Evolutionary conservation across 1,140 invertebrate genomes (phyloP), one percentile per base, ranked within the genome.

Genomic region (Geopemphigus sp.): DNA sequence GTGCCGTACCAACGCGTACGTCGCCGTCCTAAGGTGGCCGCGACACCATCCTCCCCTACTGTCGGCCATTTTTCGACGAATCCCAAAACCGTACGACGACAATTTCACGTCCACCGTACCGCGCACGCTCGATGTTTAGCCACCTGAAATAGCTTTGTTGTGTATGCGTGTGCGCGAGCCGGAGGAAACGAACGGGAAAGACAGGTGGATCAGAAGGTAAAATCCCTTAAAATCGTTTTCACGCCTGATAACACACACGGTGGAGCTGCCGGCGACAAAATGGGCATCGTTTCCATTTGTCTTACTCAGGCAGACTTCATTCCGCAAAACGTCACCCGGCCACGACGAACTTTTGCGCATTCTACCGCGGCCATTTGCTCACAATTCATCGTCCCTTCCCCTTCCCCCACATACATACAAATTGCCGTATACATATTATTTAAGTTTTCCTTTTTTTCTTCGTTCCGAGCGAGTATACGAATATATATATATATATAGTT

Each of bases 171-270:
- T 53, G 68, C 26, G 53, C 12, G 5, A 50, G 11, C 10, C 4
- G 53, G 2, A 3, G 26, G 5, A n/a, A 57, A 57, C 29, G 12
- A 8, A 74, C 5, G 29, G 5, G 53, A 1, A 39, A 39, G 8
- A 22, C 6, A n/a, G 26, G 66, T 4, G 26, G 50, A 74, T 57
- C 14, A 53, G 53, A 26, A 39, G 45, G 53, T 19, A 14, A 57
- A 74, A 74, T 57, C 53, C 53, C 32, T 74, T 74, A 39, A 74
- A 74, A 74, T 57, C 72, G 72, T 74, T 74, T 74, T 74, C 72
- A 74, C 72, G 72, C 72, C 53, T 32, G 72, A 74, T 73, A 56
- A 73, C 70, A 73, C 70, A 32, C 32, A 8, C 32, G 32, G 32
- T n/a, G 32, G 3, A 8, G 32, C 54, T 17, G 54, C 26, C 29